These are phyloP conservation scores for Dreissena rostriformis DNA, from an alignment of 1,140 invertebrate genomes.

Conservation along the genomic window DNA sequence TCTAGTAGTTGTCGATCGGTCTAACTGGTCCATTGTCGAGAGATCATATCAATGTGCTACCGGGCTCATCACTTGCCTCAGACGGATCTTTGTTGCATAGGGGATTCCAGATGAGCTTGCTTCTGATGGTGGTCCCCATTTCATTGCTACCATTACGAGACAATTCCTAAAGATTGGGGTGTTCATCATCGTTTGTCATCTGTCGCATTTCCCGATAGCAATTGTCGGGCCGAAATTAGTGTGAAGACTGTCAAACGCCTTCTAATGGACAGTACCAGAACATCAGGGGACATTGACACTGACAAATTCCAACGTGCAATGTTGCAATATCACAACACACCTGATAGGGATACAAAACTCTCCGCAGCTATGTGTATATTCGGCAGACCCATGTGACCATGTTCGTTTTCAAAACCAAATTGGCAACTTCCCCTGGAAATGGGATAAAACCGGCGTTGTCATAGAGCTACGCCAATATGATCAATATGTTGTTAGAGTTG, in stretches of 20 bases:
- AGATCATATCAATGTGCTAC: slow-evolving; percentile 25
- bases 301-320: slow-evolving; percentile 49
- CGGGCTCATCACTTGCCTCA: slow-evolving; percentile 45
- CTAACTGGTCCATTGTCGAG: slow-evolving; percentile 64
- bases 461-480: slow-evolving; percentile 63
- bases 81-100: slow-evolving; percentile 56
- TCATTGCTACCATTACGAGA: slow-evolving; percentile 36
- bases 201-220: slow-evolving; percentile 51
- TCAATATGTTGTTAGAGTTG: slow-evolving; percentile 55
- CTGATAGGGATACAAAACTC: slow-evolving; percentile 47
- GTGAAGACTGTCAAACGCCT: slow-evolving; percentile 60
- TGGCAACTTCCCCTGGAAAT: slow-evolving; percentile 56
- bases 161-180: slow-evolving; percentile 52
- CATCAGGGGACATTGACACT: slow-evolving; percentile 49
- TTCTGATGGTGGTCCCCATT: slow-evolving; percentile 57
- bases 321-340: slow-evolving; percentile 59
- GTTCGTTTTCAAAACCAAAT: slow-evolving; percentile 62
- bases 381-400: slow-evolving; percentile 43
- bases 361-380: slow-evolving; percentile 18
- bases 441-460: slow-evolving; percentile 61
- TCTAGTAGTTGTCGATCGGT: slow-evolving; percentile 51
- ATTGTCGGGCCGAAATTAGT: slow-evolving; percentile 49
- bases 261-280: slow-evolving; percentile 43
- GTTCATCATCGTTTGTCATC: slow-evolving; percentile 43
- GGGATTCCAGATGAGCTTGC: slow-evolving; percentile 58